phyloP scores from a whole-genome alignment of 2,113 vertebrate species.

The Megaptera novaeangliae region DNA sequence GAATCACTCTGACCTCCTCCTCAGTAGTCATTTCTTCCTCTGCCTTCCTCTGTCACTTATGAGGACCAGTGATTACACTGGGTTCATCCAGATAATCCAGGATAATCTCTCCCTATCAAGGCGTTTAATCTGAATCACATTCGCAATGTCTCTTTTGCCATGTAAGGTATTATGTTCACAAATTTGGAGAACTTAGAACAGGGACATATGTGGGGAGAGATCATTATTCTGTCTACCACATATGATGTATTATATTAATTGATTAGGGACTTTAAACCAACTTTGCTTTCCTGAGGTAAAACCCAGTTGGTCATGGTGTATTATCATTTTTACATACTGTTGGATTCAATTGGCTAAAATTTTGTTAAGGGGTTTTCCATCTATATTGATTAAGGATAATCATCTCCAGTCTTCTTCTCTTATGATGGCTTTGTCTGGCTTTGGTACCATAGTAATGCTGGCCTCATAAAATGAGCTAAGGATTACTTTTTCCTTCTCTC shows the following conservation, averaged over 20 bases:
- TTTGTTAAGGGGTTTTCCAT: neutral
- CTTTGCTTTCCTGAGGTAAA: neutral
- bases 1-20: neutral
- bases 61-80: neutral
- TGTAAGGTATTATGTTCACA: neutral
- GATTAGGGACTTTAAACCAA: neutral
- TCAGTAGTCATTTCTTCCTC: neutral
- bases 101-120: neutral
- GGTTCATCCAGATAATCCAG: neutral
- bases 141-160: neutral
- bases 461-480: neutral
- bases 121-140: neutral
- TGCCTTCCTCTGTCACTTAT: neutral
- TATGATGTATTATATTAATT: neutral
- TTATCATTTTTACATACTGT: neutral
- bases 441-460: neutral
- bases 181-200: neutral
- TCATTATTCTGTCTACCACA: neutral
- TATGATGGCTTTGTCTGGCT: no score
- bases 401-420: neutral
- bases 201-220: neutral
- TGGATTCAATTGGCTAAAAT: neutral
- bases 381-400: neutral
- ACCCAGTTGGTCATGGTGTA: neutral
- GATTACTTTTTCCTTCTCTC: neutral